Evolutionary conservation across 2,797 vertebrate genomes (phyloP).

Genomic region (Emys orbicularis): DNA sequence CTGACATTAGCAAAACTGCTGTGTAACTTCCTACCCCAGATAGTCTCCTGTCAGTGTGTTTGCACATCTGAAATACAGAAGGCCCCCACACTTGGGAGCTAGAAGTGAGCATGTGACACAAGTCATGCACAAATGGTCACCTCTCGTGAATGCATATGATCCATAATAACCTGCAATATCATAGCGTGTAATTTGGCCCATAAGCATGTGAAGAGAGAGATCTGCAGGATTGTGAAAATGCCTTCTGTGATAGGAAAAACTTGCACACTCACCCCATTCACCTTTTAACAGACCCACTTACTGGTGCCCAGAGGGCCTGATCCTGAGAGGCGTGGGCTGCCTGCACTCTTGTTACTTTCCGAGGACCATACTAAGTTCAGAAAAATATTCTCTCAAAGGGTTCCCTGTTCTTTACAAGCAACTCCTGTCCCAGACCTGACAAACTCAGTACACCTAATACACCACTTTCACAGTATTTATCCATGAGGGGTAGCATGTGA

Average conservation of each 20-base stretch:
- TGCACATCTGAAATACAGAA: not conserved
- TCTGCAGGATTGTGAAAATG: not conserved
- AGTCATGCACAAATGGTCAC: not conserved
- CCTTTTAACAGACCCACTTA: not conserved
- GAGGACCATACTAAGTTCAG: not conserved
- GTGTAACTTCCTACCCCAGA: not conserved
- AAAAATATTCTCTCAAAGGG: not conserved
- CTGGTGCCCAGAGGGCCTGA: not conserved
- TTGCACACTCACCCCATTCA: not conserved
- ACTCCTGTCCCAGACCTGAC: not conserved
- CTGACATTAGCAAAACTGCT: not conserved
- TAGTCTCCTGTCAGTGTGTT: not conserved
- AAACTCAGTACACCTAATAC: not conserved
- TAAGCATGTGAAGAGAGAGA: not conserved
- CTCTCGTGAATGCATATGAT: not conserved
- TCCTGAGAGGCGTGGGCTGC: not conserved
- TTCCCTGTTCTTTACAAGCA: not conserved
- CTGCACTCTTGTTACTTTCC: not conserved
- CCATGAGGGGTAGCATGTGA: not conserved
- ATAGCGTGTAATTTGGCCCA: not conserved
- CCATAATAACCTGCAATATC: not conserved
- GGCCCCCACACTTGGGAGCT: not conserved
- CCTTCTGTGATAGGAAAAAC: not conserved
- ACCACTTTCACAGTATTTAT: not conserved
- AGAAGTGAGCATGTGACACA: not conserved